Conservation (phyloP, 2,888 invertebrate genomes). For the Lycophotia porphyrea region DNA sequence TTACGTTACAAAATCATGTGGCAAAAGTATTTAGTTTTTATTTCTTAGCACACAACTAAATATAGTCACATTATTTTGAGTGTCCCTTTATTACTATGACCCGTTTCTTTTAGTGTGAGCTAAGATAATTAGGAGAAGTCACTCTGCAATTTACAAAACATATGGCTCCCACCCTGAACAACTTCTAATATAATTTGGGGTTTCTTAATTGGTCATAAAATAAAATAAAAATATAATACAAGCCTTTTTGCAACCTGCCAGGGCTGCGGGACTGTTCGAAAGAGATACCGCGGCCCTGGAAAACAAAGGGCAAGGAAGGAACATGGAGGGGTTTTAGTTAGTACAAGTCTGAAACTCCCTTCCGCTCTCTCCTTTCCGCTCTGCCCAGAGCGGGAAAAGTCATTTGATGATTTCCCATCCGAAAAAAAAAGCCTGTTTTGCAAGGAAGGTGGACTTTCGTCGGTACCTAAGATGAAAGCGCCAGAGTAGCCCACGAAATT, state of each 20-base stretch:
- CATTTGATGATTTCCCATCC: too few relatives aligned
- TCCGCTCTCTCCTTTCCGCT: too few relatives aligned
- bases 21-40: background rate
- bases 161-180: background rate
- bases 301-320: too few relatives aligned
- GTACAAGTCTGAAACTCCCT: too few relatives aligned
- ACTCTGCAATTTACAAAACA: background rate
- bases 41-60: background rate
- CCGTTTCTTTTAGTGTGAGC: background rate
- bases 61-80: conserved; percentile 1
- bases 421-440: too few relatives aligned
- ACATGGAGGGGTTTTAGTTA: too few relatives aligned
- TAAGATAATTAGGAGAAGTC: conserved; percentile 24
- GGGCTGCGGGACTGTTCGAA: too few relatives aligned
- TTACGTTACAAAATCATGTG: background rate
- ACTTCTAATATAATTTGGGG: background rate
- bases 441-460: too few relatives aligned
- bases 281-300: too few relatives aligned
- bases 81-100: background rate
- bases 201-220: background rate
- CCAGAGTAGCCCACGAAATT: too few relatives aligned
- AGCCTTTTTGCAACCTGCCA: background rate
- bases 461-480: too few relatives aligned
- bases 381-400: too few relatives aligned
- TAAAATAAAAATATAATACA: background rate